Evolutionary conservation across 2,888 invertebrate species (phyloP).

Genomic region (Hyposoter dolosus): DNA sequence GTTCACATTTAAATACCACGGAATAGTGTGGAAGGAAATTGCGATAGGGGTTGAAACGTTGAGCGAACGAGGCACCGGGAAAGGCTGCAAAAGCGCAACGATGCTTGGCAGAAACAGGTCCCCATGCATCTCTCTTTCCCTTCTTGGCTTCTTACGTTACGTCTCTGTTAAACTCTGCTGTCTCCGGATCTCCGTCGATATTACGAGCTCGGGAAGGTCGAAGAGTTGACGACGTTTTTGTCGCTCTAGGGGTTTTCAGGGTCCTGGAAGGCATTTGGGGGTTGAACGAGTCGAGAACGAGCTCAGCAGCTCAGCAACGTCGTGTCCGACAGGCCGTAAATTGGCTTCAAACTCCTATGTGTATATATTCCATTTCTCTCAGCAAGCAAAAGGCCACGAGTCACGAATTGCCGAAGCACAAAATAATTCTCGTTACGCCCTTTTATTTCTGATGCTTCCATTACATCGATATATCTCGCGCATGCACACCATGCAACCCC

Average conservation of each 20-base stretch:
- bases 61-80: constrained; percentile 24
- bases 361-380: constrained; percentile 12
- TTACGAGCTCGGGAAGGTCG: constrained; percentile 63
- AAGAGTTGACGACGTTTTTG: constrained; percentile 54
- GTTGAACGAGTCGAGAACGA: constrained; percentile 55
- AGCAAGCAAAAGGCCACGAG: neutral
- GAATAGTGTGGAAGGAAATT: constrained; percentile 36
- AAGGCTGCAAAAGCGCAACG: constrained; percentile 64
- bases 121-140: constrained; percentile 6
- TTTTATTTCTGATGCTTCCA: neutral
- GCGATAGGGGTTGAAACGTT: constrained; percentile 34
- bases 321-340: constrained; percentile 67
- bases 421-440: neutral
- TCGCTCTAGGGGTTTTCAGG: constrained; percentile 54
- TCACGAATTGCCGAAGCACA: too few species aligned
- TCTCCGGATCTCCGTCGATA: constrained; percentile 61
- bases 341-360: constrained; percentile 57
- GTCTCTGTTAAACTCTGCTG: constrained; percentile 36
- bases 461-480: constrained; percentile 20
- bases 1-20: constrained; percentile 71
- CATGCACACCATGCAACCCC: constrained; percentile 23
- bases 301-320: constrained; percentile 32
- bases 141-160: constrained; percentile 27
- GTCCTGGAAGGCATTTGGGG: constrained; percentile 55
- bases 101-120: constrained; percentile 45